A percentile compares a stretch with the other conserved stretches of the same genome.
These are phyloP conservation scores for Chaetops frenatus DNA, from an alignment of 2,113 vertebrate genomes.

Conservation along the genomic window DNA sequence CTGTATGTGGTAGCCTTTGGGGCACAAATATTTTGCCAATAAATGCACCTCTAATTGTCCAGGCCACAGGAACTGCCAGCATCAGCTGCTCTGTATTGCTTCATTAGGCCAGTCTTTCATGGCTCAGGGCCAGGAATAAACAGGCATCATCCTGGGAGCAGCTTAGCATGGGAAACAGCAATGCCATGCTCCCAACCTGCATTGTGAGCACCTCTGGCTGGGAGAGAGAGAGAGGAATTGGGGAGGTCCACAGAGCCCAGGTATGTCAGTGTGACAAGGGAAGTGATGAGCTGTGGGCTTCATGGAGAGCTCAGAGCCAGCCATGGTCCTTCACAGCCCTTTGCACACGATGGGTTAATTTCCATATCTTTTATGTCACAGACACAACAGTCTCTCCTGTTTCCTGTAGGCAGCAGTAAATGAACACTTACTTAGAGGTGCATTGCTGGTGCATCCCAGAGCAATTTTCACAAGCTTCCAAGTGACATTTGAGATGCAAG, in stretches of 20 bases:
- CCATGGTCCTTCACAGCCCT: background rate
- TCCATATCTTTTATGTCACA: background rate
- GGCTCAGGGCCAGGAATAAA: background rate
- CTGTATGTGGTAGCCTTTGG: background rate
- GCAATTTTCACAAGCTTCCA: background rate
- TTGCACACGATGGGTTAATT: background rate
- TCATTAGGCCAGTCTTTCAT: background rate
- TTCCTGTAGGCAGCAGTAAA: background rate
- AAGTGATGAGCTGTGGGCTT: background rate
- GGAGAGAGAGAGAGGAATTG: background rate
- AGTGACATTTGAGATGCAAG: background rate
- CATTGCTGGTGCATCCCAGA: background rate
- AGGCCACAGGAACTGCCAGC: background rate
- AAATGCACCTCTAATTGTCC: background rate
- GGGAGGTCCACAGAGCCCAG: background rate
- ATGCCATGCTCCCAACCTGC: background rate
- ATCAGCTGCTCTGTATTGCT: background rate
- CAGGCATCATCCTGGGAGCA: background rate
- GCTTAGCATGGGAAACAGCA: background rate
- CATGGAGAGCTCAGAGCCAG: background rate
- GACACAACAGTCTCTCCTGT: background rate
- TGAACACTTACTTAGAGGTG: background rate
- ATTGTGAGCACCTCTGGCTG: background rate
- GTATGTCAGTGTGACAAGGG: background rate
- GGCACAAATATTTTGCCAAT: constrained; percentile 6